Evolutionary conservation across 2,113 vertebrate genomes (phyloP), one percentile per base, ranked within the genome.

Genomic region (Herpailurus yagouaroundi): DNA sequence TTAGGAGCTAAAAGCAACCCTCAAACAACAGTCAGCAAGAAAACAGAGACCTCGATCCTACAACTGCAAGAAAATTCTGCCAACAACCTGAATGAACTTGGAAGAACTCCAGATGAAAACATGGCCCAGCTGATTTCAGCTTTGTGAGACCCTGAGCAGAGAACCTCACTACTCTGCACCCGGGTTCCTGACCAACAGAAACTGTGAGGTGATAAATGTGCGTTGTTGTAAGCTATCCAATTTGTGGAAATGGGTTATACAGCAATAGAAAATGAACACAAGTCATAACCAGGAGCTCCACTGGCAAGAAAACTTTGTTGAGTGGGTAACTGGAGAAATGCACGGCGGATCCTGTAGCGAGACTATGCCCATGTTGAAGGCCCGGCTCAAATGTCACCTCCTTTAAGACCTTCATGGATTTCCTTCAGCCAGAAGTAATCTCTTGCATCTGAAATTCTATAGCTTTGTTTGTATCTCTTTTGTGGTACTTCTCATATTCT

Each of bases 371-470:
- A 29, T 5, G 18, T 79, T 14, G 38, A 71, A 91, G 89, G 18
- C 15, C 8, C 41, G 48, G 94, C 90, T 96, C 97, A 74, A 9
- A 79, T 96, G 90, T 76, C 96, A 63, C 80, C 66, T 64, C 52
- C 4, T 66, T 64, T 87, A 81, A 71, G 21, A 29, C 48, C 71
- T 84, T 87, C 31, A 0, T 6, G 60, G 76, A 89, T 77, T 97
- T 45, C 38, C 29, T 92, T 89, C 57, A 36, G 71, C 80, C 64
- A 64, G 94, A 96, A 77, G 79, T 92, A 60, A 92, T 85, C 69
- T 81, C 68, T 84, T 45, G 90, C 76, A 48, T 95, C 95, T 83
- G 97, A 98, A 94, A 94, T 77, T 60, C 79, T 94, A 63, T 82
- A 94, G 88, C 80, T 64, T 66, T 90, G 86, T 95, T 89, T 94